Evolutionary conservation across 2,888 invertebrate species (phyloP).

Genomic region (Gasteruption jaculator): DNA sequence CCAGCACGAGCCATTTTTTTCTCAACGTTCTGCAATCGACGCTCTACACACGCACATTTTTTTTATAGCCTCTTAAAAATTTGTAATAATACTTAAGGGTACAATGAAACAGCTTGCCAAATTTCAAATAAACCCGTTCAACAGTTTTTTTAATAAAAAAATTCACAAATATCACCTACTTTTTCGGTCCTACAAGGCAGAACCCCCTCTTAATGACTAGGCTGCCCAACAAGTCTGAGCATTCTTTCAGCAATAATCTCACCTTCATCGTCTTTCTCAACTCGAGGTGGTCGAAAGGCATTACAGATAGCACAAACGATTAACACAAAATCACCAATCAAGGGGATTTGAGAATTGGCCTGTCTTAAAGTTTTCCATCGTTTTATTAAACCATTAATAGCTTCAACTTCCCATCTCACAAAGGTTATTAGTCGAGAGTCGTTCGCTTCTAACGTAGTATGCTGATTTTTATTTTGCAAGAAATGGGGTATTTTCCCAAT

Average conservation of each 20-base stretch:
- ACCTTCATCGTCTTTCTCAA: neutral
- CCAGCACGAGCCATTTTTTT: too few relatives aligned
- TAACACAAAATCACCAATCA: neutral
- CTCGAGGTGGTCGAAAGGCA: conserved; percentile 2
- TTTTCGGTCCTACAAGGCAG: too few relatives aligned
- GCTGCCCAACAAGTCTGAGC: neutral
- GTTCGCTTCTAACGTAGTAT: neutral
- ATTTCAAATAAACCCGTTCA: too few relatives aligned
- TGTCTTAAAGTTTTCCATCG: conserved; percentile 2
- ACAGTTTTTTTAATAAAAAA: too few relatives aligned
- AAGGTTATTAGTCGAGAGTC: conserved; percentile 4
- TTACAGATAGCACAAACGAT: conserved; percentile 7
- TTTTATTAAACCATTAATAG: conserved; percentile 3
- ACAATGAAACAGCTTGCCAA: too few relatives aligned
- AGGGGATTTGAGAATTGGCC: conserved; percentile 1
- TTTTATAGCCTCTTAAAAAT: too few relatives aligned
- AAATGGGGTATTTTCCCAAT: conserved; percentile 2
- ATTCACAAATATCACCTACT: too few relatives aligned
- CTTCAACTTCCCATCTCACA: conserved; percentile 2
- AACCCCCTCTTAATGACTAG: too few relatives aligned
- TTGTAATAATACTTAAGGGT: too few relatives aligned
- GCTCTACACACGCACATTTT: too few relatives aligned
- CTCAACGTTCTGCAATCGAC: too few relatives aligned
- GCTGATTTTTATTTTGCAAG: neutral
- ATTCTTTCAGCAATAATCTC: conserved; percentile 2